Conservation (phyloP, 2,797 vertebrate genomes). For the Cyprinodon diabolis region DNA sequence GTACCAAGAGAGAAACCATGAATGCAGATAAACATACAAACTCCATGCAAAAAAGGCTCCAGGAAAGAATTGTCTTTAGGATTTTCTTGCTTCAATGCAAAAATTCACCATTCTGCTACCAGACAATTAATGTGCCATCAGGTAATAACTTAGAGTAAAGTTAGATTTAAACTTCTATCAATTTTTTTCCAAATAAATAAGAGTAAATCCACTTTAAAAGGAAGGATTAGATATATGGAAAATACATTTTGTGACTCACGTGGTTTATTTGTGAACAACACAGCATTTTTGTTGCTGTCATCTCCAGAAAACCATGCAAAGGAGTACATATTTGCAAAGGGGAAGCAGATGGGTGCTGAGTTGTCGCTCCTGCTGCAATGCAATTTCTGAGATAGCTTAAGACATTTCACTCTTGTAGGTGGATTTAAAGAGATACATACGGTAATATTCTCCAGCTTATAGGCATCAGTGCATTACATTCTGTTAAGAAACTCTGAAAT, state of each 20-base stretch:
- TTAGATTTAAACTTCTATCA: not conserved
- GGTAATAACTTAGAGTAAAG: too few relatives aligned
- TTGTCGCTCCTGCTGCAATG: conserved; percentile 54
- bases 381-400: conserved; percentile 61
- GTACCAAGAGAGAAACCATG: not conserved
- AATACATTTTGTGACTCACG: not conserved
- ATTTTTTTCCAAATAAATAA: not conserved
- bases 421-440: conserved; percentile 50
- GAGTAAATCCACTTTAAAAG: not conserved
- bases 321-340: conserved; percentile 34
- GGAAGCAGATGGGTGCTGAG: conserved; percentile 39
- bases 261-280: conserved; percentile 2
- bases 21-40: not conserved
- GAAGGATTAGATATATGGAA: not conserved
- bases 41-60: not conserved
- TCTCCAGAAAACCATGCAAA: conserved; percentile 42
- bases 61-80: not conserved
- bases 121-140: not conserved
- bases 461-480: conserved; percentile 59
- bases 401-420: conserved; percentile 62
- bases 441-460: conserved; percentile 58
- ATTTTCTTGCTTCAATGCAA: not conserved
- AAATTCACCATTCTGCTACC: not conserved
- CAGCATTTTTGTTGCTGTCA: conserved; percentile 38
- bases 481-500: conserved; percentile 61